Conservation (phyloP, 2,113 vertebrate genomes). For the Strix aluco region DNA sequence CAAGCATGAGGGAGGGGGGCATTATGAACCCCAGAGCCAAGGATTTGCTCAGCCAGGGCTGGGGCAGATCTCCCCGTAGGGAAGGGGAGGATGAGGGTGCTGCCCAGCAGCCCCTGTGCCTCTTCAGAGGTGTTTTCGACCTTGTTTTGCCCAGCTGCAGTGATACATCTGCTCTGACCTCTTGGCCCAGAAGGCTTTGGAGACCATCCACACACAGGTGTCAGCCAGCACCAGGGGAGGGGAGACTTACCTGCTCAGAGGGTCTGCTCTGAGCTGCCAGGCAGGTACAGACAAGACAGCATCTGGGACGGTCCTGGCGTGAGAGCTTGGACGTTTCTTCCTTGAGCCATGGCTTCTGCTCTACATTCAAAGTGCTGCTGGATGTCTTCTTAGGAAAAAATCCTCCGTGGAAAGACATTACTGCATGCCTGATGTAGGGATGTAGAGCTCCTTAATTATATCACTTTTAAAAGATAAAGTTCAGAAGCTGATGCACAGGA, state of each 20-base stretch:
- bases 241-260: neutral
- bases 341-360: neutral
- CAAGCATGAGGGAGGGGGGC: neutral
- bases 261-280: neutral
- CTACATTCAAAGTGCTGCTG: neutral
- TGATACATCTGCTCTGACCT: neutral
- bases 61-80: neutral
- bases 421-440: neutral
- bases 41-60: neutral
- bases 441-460: neutral
- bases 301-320: fast-evolving
- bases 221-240: neutral
- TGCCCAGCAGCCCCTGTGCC: neutral
- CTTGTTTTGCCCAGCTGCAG: neutral
- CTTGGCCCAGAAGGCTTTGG: neutral
- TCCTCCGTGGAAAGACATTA: neutral
- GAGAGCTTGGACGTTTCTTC: neutral
- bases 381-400: neutral
- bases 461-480: neutral
- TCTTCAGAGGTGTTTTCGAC: neutral
- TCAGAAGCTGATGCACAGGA: neutral
- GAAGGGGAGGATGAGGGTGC: neutral
- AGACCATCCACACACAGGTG: neutral
- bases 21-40: neutral
- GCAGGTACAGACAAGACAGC: neutral